Base-by-base conservation (phyloP, 2,113 vertebrate genomes). In the Gallinago jamesoni region DNA sequence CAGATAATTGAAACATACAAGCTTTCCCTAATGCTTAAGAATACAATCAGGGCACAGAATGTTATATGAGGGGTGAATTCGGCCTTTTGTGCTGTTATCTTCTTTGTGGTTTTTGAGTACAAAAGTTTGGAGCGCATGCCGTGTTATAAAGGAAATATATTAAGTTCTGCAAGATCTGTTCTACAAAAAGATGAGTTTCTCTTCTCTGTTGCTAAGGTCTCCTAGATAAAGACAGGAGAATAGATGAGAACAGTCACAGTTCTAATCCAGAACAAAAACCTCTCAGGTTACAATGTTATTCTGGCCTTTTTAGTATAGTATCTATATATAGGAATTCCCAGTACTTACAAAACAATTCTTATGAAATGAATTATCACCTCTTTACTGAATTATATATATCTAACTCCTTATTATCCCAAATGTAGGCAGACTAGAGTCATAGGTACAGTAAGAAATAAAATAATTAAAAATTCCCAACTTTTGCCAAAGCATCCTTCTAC, bases 291-390 rank as follows among this genome's bases (percentile, higher is more conserved):
- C 52, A 13, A 63, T 7, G 22, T 67, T 82, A 94, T 85, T 90
- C 87, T 73, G 14, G 7, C 35, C 63, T 88, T 88, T 85, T 87
- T 79, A 93, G 73, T 83, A 53, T 25, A 83, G 30, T 60, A 56
- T 69, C 85, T 79, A 91, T 45, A 93, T 73, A 92, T 60, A 92
- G 64, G 63, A 88, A 93, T 69, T 86, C 67, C 82, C 78, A 48
- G 10, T 69, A 69, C 53, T 92, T 90, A 72, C 3, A 80, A 83
- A 93, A 57, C 30, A 37, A 62, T 92, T 94, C 64, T 73, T 66
- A 64, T 11, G 1, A 90, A 76, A 83, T 1, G 1, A 92, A 83
- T 79, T 64, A 96, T 53, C 62, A 64, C 11, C 31, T 64, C 62
- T 92, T 59, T 66, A 83, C 41, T 57, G n/a, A 69, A 85, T 75